These are phyloP conservation scores for Cassiopea xamachana DNA, from an alignment of 30 jellyfish, hydroid and myxozoan species.

Conservation along the genomic window DNA sequence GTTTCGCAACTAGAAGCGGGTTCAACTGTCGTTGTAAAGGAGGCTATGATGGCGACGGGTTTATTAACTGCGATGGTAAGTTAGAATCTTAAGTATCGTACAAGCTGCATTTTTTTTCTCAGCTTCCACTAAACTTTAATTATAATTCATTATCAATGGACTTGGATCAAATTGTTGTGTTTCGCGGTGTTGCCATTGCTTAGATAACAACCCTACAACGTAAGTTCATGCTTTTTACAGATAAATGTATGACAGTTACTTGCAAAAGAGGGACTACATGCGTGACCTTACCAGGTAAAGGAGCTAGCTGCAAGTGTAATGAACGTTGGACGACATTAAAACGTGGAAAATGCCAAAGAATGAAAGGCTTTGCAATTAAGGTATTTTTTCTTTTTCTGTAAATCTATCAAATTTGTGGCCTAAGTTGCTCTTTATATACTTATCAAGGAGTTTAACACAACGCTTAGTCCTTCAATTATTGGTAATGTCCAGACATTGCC, in stretches of 20 bases:
- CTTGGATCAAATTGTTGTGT: no score
- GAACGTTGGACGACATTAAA: constrained; percentile 24
- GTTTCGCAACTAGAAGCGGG: neutral
- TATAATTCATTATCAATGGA: no score
- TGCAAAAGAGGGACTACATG: constrained; percentile 42
- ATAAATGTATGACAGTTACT: neutral
- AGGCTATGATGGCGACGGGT: constrained; percentile 25
- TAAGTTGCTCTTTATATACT: no score
- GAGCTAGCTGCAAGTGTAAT: constrained; percentile 36
- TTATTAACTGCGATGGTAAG: constrained; percentile 15
- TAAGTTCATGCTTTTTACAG: no score
- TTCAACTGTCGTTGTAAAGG: constrained; percentile 17
- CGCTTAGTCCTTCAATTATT: no score
- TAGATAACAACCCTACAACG: no score
- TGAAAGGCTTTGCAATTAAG: constrained; percentile 35
- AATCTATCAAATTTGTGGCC: no score
- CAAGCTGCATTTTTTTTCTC: neutral
- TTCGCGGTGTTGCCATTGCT: no score
- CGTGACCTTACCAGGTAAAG: constrained; percentile 6
- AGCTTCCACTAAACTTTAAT: no score
- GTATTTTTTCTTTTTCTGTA: neutral
- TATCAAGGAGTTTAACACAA: no score
- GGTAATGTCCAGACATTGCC: no score
- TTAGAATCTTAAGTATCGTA: neutral
- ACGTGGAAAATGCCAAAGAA: constrained; percentile 38